Base-by-base conservation (phyloP, 2,797 vertebrate genomes). In the Typhlichthys subterraneus region DNA sequence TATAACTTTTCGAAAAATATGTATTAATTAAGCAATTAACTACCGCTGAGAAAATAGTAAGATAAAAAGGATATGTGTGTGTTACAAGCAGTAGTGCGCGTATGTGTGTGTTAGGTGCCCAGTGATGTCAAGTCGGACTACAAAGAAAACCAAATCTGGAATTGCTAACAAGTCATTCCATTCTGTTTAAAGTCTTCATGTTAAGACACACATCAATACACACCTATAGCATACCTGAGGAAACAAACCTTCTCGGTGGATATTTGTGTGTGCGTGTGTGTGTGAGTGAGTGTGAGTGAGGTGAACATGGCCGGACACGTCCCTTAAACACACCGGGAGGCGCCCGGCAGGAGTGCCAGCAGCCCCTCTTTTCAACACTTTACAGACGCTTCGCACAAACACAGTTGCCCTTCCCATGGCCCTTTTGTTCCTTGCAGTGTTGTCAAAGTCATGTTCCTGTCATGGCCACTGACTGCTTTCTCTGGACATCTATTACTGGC, bases 171-270 rank as follows among this genome's bases (percentile, higher is more conserved):
- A 92, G 87, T 76, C 86, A 87, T 91, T 91, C 86, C 89, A 89
- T 92, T 92, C 85, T 82, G 80, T 86, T 88, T 89, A 89, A 91
- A 92, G 87, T 87, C 84, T 82, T 91, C 89, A 84, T 91, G 90
- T 93, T 92, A 91, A 92, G 91, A 91, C 92, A 91, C 89, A 92
- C 90, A 91, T 92, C 89, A 92, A 91, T 92, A 89, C 92, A 92
- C 91, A 92, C 93, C 91, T 93, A 92, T 91, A 85, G 86, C 93
- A 94, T 93, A 93, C 93, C 93, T 92, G 86, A 91, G 90, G 88
- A 93, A 92, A 90, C 91, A 92, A 93, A 91, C 89, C 90, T 77
- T 87, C 82, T 85, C 85, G 84, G 79, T 80, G 87, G 87, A 90
- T 92, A 87, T 85, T 17, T 88, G 76, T 58, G 65, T 64, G 86